Conservation (phyloP, 2,797 vertebrate genomes). For the Acanthurus leucopareius region DNA sequence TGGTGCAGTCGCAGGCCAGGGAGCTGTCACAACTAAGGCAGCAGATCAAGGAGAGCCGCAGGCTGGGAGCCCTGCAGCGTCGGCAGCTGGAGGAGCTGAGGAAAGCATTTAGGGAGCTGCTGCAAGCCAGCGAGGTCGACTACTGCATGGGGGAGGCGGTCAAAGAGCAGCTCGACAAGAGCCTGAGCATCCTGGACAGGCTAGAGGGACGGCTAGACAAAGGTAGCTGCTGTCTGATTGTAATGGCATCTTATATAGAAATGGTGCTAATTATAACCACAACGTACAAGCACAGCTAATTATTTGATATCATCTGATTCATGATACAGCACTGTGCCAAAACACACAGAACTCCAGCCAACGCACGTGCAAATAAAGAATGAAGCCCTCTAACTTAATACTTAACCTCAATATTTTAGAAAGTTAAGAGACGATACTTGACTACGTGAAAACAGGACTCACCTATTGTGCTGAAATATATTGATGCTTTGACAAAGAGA, state of each 20-base stretch:
- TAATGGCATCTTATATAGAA: neutral
- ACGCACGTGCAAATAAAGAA: neutral
- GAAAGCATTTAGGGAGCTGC: constrained; percentile 90
- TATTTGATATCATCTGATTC: constrained; percentile 1
- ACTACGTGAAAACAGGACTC: neutral
- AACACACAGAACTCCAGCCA: neutral
- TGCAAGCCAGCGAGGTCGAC: constrained; percentile 88
- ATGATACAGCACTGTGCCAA: neutral
- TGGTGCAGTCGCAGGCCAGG: constrained; percentile 91
- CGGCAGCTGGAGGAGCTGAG: constrained; percentile 88
- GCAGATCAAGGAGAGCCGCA: constrained; percentile 90
- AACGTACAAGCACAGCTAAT: neutral
- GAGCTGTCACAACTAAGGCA: constrained; percentile 92
- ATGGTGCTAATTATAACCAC: neutral
- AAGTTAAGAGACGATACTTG: neutral
- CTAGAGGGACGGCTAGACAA: constrained; percentile 88
- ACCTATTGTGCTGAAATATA: neutral
- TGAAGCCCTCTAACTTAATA: neutral
- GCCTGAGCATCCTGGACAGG: constrained; percentile 87
- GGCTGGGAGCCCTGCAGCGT: constrained; percentile 87
- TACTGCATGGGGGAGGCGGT: constrained; percentile 85
- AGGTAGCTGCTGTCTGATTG: constrained; percentile 73
- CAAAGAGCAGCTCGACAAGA: constrained; percentile 90
- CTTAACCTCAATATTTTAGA: neutral
- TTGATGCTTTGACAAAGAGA: neutral